Conservation (phyloP, 2,888 invertebrate species). For the Melinopterus prodromus region DNA sequence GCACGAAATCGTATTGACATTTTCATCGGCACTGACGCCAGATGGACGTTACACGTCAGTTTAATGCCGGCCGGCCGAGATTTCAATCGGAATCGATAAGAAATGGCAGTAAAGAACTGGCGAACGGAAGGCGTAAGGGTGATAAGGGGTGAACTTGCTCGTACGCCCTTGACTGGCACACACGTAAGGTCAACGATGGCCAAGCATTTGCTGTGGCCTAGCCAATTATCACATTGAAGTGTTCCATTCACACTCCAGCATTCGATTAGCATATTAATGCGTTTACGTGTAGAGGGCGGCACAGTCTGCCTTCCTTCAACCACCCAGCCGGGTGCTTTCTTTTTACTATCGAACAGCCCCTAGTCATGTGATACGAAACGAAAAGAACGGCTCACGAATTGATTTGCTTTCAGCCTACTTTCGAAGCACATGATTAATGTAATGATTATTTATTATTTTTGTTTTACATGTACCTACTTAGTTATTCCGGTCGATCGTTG, state of each 20-base stretch:
- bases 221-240: constrained; percentile 16
- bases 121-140: constrained; percentile 31
- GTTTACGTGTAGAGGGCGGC: constrained; percentile 5
- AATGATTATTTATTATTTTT: constrained; percentile 9
- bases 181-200: constrained; percentile 36
- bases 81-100: constrained; percentile 34
- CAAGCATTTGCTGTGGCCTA: constrained; percentile 9
- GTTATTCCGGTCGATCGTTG: no score
- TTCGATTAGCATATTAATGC: constrained; percentile 4
- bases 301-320: neutral
- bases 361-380: neutral
- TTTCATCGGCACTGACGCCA: neutral
- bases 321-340: neutral
- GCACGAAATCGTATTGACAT: neutral
- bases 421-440: neutral
- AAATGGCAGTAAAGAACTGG: constrained; percentile 29
- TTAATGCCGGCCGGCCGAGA: constrained; percentile 4
- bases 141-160: constrained; percentile 35
- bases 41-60: neutral
- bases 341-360: neutral
- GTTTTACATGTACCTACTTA: neutral
- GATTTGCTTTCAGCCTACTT: neutral
- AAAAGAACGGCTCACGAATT: neutral
- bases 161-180: constrained; percentile 31
- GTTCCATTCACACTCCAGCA: neutral